Evolutionary conservation across 2,888 invertebrate genomes (phyloP).

Genomic region (Scaptomyza polygonia): DNA sequence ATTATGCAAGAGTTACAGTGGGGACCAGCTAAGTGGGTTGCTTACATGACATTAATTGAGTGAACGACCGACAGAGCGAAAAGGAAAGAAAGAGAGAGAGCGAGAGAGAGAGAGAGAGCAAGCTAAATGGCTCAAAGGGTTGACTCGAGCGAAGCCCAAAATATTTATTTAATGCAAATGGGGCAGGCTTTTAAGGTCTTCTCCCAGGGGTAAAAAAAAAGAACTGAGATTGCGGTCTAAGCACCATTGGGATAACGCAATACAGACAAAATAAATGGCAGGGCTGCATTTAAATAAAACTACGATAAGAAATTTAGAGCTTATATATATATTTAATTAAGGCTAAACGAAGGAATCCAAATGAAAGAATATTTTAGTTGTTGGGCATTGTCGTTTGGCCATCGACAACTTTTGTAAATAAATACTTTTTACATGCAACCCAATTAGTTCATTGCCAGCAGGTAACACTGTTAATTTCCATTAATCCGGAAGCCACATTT

Average conservation of each 20-base stretch:
- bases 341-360: neutral
- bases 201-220: conserved; percentile 56
- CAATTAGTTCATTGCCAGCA: neutral
- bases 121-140: conserved; percentile 57
- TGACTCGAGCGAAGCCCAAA: conserved; percentile 30
- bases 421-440: too few species aligned
- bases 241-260: conserved; percentile 43
- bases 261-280: conserved; percentile 23
- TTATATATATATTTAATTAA: conserved; percentile 12
- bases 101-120: neutral
- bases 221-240: conserved; percentile 69
- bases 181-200: conserved; percentile 42
- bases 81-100: neutral
- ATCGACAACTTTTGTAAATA: neutral
- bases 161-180: conserved; percentile 71
- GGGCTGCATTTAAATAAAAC: conserved; percentile 25
- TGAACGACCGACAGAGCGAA: conserved; percentile 33
- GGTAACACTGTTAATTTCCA: conserved; percentile 57
- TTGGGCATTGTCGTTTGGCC: neutral
- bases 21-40: conserved; percentile 77
- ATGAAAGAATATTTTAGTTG: neutral
- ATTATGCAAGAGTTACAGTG: conserved; percentile 68
- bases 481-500: conserved; percentile 53
- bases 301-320: neutral
- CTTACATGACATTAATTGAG: conserved; percentile 80